Evolutionary conservation across 2,797 vertebrate species (phyloP).

Genomic region (Harpagifer antarcticus): DNA sequence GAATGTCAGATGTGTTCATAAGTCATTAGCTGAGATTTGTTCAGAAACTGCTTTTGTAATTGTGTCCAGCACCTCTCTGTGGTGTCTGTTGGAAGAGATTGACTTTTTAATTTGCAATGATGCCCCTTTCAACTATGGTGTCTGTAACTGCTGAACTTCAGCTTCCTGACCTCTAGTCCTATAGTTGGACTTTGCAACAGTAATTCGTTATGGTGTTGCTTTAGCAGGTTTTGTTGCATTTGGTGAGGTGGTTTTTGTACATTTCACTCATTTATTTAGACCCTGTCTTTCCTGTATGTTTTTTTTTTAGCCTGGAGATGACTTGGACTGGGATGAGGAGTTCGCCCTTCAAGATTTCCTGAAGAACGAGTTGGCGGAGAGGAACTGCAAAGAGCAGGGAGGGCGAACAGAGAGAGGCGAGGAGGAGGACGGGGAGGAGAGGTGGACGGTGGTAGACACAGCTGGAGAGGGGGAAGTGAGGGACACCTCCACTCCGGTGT

Average conservation of each 20-base stretch:
- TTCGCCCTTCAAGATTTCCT: slow-evolving; percentile 80
- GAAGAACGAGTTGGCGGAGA: slow-evolving; percentile 61
- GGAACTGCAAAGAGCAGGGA: slow-evolving; percentile 45
- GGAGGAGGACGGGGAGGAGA: slow-evolving; percentile 63
- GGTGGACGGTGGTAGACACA: slow-evolving; percentile 65
- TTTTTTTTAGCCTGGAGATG: slow-evolving; percentile 63
- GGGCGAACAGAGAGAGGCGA: slow-evolving; percentile 36
- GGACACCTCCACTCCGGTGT: slow-evolving; percentile 66
- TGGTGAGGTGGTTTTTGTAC: neutral
- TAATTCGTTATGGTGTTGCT: neutral
- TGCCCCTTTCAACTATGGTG: neutral
- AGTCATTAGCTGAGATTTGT: neutral
- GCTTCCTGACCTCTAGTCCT: neutral
- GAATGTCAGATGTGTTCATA: neutral
- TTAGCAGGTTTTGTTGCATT: neutral
- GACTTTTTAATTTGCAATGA: neutral
- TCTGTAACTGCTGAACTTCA: neutral
- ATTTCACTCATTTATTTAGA: neutral
- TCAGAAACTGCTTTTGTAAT: neutral
- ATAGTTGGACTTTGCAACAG: neutral
- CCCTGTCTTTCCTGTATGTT: neutral
- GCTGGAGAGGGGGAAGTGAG: slow-evolving; percentile 59
- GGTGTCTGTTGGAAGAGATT: neutral
- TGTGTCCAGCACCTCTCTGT: neutral
- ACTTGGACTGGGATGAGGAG: slow-evolving; percentile 83